Evolutionary conservation across 2,888 invertebrate species (phyloP), one percentile per base, ranked within the genome.

Genomic region (Andrena camellia): DNA sequence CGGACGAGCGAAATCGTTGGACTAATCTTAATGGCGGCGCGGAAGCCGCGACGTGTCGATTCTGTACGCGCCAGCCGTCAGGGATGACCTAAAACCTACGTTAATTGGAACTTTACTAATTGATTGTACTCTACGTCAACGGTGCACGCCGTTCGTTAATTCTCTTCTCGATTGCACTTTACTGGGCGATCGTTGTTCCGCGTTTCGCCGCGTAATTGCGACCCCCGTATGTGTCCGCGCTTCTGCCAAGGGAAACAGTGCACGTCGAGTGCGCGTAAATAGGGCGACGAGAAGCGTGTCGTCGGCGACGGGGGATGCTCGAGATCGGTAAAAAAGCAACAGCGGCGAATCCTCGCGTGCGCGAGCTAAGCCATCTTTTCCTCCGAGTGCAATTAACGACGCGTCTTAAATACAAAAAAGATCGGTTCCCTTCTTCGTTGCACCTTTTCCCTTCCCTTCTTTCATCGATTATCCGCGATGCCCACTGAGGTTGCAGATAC

Each of bases 111-210:
- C 90, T 93, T 92, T 90, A 80, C 91, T 92, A 91, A 92, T 90
- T 91, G 90, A 93, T 93, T 93, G 93, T 93, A 92, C 92, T 92
- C 92, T 92, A 92, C 90, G 91, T 93, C 91, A 91, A 90, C 91
- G 92, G 92, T 91, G 91, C 92, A 89, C 83, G 76, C 78, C 84
- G 86, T 84, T 89, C 88, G 87, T 88, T 88, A 88, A 88, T 89
- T 86, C 85, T 85, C 81, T 77, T 85, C 85, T 87, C 87, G 89
- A 88, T 84, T 88, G 88, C 88, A 86, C 88, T 85, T 88, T 86
- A 81, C 85, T 68, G 83, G 83, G 60, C 86, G 78, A 88, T 86
- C 87, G 87, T 69, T 85, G 88, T 77, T 85, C 79, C 85, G 77
- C 76, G 74, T 85, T 81, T 82, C 86, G 74, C 74, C 74, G 69